Base-by-base conservation (phyloP, 2,113 vertebrate genomes). In the Perognathus longimembris region DNA sequence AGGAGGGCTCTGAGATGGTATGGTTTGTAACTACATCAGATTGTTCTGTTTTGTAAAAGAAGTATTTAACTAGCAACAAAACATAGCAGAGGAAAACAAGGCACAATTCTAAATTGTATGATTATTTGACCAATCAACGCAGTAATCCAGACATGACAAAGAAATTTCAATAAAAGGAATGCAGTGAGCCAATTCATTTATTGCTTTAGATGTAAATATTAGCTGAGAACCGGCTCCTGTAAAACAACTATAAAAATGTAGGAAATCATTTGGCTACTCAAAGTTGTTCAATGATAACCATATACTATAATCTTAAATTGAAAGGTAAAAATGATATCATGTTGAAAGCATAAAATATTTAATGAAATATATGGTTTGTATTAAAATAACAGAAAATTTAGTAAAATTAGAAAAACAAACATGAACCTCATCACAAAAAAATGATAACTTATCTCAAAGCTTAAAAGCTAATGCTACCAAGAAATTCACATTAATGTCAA, bases 111-210 rank as follows among this genome's bases (percentile, higher is more conserved):
- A 57, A 73, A n/a, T 32, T n/a, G n/a, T 71, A 61, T 6, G 21
- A 32, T 22, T 20, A 24, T 45, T 61, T 32, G 22, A 32, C 9
- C 38, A 92, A 32, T 77, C 57, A 91, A 59, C 36, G 21, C 26
- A 40, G 3, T 77, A 75, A 20, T 64, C 57, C 67, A 82, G 83
- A 73, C 32, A 71, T 45, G 69, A 63, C 64, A 95, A 81, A 83
- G 30, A 69, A 75, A 34, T 64, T 21, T 84, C 34, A 87, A 22
- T 73, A 40, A 89, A 93, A 77, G 45, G 83, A 95, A 91, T 32
- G 2, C 21, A 88, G 17, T 73, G 15, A 88, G 18, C 17, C 82
- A 77, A 63, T 9, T 45, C 24, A 50, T 54, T 79, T 83, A 76
- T 40, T 59, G 67, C 12, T 80, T 40, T 26, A 79, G 28, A 57